Evolutionary conservation across 2,113 vertebrate genomes (phyloP).

Genomic region (Notothenia rossii): DNA sequence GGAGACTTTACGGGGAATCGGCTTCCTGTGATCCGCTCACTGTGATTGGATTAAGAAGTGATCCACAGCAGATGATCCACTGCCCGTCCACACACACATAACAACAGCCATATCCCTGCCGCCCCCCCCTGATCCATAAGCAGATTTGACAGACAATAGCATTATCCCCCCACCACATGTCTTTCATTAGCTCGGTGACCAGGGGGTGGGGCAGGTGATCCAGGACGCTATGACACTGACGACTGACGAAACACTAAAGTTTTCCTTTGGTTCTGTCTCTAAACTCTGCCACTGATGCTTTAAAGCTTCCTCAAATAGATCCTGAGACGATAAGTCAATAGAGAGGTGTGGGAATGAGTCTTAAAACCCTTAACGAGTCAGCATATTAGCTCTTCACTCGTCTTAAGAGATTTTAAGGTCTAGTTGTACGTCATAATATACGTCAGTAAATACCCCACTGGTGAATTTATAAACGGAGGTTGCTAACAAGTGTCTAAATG

Average conservation of each 20-base stretch:
- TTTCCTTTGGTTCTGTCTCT: background rate
- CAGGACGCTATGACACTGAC: background rate
- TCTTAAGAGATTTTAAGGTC: too few species aligned
- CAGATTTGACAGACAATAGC: conserved; percentile 77
- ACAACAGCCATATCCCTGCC: conserved; percentile 50
- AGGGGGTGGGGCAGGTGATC: conserved; percentile 13
- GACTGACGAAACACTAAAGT: background rate
- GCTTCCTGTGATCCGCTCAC: conserved; percentile 68
- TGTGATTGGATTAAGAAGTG: conserved; percentile 76
- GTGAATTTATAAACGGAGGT: too few species aligned
- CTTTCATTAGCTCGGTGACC: conserved; percentile 46
- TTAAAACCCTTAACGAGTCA: too few species aligned
- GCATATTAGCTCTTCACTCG: too few species aligned
- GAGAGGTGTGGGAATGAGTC: too few species aligned
- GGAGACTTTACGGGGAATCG: conserved; percentile 35
- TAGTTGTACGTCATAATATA: too few species aligned
- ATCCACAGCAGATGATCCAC: conserved; percentile 62
- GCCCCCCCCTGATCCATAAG: conserved; percentile 65
- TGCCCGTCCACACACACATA: conserved; percentile 61
- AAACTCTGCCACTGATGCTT: background rate
- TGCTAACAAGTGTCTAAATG: too few species aligned
- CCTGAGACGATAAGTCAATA: background rate
- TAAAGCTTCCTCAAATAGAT: background rate
- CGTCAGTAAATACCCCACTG: too few species aligned
- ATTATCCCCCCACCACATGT: conserved; percentile 74